Conservation (phyloP, 1,140 invertebrate species). For the Elymnias hypermnestra region DNA sequence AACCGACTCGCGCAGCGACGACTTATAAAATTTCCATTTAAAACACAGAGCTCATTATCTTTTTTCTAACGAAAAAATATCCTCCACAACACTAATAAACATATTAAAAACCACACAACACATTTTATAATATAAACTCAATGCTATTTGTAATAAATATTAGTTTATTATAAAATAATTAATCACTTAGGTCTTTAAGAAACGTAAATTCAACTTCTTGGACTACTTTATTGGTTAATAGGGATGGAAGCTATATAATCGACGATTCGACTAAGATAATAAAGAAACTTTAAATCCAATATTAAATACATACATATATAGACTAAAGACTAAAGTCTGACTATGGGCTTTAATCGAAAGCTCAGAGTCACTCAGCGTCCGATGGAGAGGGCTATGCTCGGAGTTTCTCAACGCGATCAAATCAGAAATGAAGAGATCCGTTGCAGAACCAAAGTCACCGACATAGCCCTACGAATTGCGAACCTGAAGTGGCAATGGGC, state of each 20-base stretch:
- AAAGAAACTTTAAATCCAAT: too few species aligned
- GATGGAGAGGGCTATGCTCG: too few species aligned
- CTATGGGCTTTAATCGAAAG: too few species aligned
- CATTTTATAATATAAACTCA: slow-evolving; percentile 27
- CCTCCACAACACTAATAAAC: slow-evolving; percentile 28
- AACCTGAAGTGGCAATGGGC: too few species aligned
- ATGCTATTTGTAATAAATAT: slow-evolving; percentile 26
- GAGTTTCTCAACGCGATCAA: too few species aligned
- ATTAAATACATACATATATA: too few species aligned
- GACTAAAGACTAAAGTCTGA: too few species aligned
- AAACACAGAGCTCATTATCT: slow-evolving; percentile 67
- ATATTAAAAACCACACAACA: slow-evolving; percentile 5
- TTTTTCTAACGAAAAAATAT: slow-evolving; percentile 70
- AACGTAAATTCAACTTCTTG: slow-evolving; percentile 35
- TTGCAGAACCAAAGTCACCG: too few species aligned
- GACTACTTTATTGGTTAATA: slow-evolving; percentile 62
- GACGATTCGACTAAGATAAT: slow-evolving; percentile 9
- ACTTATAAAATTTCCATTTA: slow-evolving; percentile 73
- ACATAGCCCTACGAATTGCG: too few species aligned
- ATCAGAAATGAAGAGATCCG: too few species aligned
- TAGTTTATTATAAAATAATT: slow-evolving; percentile 25
- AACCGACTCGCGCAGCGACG: slow-evolving; percentile 43
- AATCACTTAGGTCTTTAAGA: slow-evolving; percentile 36
- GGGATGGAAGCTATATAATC: slow-evolving; percentile 22
- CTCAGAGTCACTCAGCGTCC: too few species aligned